A percentile compares a stretch with the other conserved stretches of the same genome.
phyloP scores from a whole-genome alignment of 2,888 invertebrate genomes.

The Dendrolimus pini region DNA sequence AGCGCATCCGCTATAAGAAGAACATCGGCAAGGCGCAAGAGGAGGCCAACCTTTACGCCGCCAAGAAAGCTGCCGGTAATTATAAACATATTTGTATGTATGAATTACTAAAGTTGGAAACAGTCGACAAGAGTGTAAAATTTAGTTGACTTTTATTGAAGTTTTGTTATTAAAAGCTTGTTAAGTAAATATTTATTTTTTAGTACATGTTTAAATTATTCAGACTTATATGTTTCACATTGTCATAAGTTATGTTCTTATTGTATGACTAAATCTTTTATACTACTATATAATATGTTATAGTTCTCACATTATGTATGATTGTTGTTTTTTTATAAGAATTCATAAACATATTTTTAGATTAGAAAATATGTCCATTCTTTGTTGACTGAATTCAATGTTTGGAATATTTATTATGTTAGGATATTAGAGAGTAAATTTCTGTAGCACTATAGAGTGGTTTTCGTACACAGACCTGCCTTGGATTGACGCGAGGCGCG shows the following conservation, averaged over 20 bases:
- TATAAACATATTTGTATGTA: conserved; percentile 2
- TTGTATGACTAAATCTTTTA: no score
- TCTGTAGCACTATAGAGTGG: conserved; percentile 21
- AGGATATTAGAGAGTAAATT: conserved; percentile 20
- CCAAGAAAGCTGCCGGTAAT: conserved; percentile 95
- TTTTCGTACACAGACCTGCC: conserved; percentile 68
- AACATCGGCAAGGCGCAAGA: conserved; percentile 99
- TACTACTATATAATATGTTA: no score
- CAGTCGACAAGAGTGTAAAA: neutral
- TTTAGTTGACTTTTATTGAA: no score
- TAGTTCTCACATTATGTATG: no score
- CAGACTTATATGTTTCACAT: no score
- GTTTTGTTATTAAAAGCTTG: no score
- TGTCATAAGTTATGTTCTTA: no score
- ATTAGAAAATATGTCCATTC: no score
- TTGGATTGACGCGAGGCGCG: conserved; percentile 66
- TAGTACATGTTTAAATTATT: no score
- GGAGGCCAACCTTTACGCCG: conserved; percentile 98
- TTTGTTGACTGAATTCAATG: neutral
- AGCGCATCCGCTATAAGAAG: conserved; percentile 99
- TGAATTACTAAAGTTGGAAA: neutral
- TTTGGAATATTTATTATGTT: conserved; percentile 3
- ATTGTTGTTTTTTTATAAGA: no score
- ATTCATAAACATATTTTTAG: no score
- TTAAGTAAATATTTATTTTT: no score